These are phyloP conservation scores for Xenopus borealis DNA, from an alignment of 2,113 vertebrate species.

Conservation along the genomic window DNA sequence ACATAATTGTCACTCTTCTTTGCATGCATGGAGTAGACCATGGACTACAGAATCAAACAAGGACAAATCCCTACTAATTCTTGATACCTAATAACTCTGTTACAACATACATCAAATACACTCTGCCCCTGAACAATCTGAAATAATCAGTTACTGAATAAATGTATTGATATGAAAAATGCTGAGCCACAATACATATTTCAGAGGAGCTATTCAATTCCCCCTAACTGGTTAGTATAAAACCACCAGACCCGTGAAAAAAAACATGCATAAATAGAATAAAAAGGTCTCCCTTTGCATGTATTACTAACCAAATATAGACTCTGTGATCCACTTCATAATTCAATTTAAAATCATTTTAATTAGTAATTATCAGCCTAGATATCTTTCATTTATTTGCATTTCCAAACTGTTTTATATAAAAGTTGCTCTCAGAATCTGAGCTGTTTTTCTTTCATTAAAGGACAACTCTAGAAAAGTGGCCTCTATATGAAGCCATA, in stretches of 20 bases:
- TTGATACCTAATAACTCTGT: not conserved
- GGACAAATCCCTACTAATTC: too few species aligned
- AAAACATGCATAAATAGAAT: not conserved
- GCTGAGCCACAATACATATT: not conserved
- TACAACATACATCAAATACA: not conserved
- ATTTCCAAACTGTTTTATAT: not conserved
- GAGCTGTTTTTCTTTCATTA: too few species aligned
- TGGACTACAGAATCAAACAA: not conserved
- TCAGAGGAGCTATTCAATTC: not conserved
- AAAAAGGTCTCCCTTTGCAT: not conserved
- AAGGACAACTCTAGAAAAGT: too few species aligned
- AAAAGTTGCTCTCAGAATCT: too few species aligned
- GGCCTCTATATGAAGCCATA: too few species aligned
- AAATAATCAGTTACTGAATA: not conserved
- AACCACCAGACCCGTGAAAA: not conserved
- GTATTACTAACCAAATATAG: not conserved
- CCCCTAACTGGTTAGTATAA: not conserved
- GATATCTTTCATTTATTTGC: too few species aligned
- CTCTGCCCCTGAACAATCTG: not conserved
- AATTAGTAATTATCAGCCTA: not conserved
- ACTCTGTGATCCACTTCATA: not conserved
- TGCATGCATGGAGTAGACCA: not conserved
- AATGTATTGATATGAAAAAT: not conserved
- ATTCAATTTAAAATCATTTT: not conserved
- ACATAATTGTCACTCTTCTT: too few species aligned